Evolutionary conservation across 30 jellyfish, hydroid and myxozoan genomes (phyloP), one percentile per base, ranked within the genome.

Genomic region (Hydractinia echinata): DNA sequence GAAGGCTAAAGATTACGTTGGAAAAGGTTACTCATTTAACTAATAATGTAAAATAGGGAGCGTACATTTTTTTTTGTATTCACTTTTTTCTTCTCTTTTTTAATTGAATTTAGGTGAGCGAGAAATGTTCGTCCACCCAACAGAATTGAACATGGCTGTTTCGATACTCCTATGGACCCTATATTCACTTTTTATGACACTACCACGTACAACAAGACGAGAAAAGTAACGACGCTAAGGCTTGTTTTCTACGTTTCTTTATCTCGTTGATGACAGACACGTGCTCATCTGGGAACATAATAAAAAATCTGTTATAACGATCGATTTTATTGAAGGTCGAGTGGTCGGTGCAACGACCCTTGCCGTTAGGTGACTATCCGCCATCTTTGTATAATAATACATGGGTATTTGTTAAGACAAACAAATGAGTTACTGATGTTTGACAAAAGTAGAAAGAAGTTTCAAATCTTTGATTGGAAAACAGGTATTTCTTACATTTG

Each of bases 101-200:
- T 10, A 68, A 14, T 18, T 76, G 10, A 16, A 52, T 55, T 30
- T 20, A 90, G 97, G 97, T 15, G 97, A 85, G 50, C 79, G 95
- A n/a, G 97, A 90, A 30, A 90, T 87, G 71, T 67, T 5, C 55
- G 6, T 76, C n/a, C 79, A 69, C 10, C 87, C 83, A 67, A 64
- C 54, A 52, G 77, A 62, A 15, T 82, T 85, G 7, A 56, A 82
- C 9, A 55, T 90, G 49, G 84, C 71, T 20, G 49, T 90, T 8
- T 85, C 97, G 8, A 62, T 90, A 10, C 93, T 18, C 95, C 97
- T 5, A 83, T 88, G 61, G 95, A 90, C 7, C 90, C 94, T 1
- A 44, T 76, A 6, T 19, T 85, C 20, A 71, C 87, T 13, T 62
- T 90, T 4, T 90, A 94, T 93, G 88, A 90, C 67, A 64, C 83